Evolutionary conservation across 2,888 invertebrate species (phyloP).

Genomic region (Gastrophysa polygoni): DNA sequence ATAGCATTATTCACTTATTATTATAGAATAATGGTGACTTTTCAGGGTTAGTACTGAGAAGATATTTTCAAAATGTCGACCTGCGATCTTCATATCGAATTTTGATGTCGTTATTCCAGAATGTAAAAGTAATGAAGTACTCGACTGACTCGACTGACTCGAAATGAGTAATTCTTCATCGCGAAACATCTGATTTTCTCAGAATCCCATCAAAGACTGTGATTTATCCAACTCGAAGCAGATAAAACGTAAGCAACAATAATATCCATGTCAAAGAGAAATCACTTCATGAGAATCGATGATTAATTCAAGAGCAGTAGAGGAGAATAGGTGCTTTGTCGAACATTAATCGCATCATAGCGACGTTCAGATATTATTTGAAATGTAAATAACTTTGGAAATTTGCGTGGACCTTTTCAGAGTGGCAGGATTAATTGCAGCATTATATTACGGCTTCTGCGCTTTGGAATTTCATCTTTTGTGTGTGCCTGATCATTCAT

Average conservation of each 20-base stretch:
- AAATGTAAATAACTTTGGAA: conserved; percentile 42
- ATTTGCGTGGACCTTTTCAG: conserved; percentile 40
- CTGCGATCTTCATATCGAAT: too few species aligned
- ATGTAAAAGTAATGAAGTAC: too few species aligned
- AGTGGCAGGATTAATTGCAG: conserved; percentile 40
- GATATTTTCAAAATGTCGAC: too few species aligned
- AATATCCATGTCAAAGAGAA: not conserved
- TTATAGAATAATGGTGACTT: too few species aligned
- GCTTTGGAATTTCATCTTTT: too few species aligned
- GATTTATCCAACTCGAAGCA: not conserved
- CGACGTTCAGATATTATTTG: conserved; percentile 34
- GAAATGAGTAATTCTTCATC: too few species aligned
- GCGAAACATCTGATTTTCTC: too few species aligned
- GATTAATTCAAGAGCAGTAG: not conserved
- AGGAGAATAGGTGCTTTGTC: not conserved
- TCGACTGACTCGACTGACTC: too few species aligned
- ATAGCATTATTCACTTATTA: too few species aligned
- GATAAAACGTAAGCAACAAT: not conserved
- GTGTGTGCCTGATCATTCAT: too few species aligned
- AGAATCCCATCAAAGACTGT: not conserved
- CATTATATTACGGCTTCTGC: conserved; percentile 26
- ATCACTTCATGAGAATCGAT: not conserved
- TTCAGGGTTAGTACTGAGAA: too few species aligned
- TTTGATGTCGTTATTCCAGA: too few species aligned
- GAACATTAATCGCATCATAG: not conserved